A percentile compares a stretch with the other conserved stretches of the same genome.
Evolutionary conservation across 2,113 vertebrate genomes (phyloP).

Genomic region (Aix galericulata): DNA sequence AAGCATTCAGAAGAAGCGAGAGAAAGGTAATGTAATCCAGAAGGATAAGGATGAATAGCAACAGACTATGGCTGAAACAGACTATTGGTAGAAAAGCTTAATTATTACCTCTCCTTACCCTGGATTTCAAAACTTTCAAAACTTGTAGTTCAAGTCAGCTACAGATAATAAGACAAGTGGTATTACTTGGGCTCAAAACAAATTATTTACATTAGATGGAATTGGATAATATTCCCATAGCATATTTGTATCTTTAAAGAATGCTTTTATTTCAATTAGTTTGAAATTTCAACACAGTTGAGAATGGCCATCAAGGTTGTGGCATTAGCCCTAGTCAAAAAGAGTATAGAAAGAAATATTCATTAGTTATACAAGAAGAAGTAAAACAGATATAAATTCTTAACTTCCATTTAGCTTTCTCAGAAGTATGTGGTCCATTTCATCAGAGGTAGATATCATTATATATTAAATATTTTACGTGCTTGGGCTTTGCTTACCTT

Average conservation of each 20-base stretch:
- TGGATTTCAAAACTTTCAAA: background rate
- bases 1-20: background rate
- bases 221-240: background rate
- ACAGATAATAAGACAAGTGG: background rate
- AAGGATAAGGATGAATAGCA: background rate
- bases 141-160: background rate
- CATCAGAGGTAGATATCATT: background rate
- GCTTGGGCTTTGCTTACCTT: background rate
- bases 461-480: background rate
- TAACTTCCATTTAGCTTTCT: background rate
- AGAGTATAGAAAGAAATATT: background rate
- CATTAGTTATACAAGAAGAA: background rate
- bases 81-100: background rate
- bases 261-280: background rate
- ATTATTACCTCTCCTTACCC: background rate
- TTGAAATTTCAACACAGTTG: background rate
- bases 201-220: background rate
- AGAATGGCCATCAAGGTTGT: background rate
- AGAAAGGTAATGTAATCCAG: background rate
- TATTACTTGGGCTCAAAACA: background rate
- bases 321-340: background rate
- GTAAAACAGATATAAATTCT: background rate
- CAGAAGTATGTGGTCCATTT: background rate
- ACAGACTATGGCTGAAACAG: background rate
- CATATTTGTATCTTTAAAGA: background rate